These are phyloP conservation scores for Epinotia demarniana DNA, from an alignment of 2,888 invertebrate genomes.

Conservation along the genomic window DNA sequence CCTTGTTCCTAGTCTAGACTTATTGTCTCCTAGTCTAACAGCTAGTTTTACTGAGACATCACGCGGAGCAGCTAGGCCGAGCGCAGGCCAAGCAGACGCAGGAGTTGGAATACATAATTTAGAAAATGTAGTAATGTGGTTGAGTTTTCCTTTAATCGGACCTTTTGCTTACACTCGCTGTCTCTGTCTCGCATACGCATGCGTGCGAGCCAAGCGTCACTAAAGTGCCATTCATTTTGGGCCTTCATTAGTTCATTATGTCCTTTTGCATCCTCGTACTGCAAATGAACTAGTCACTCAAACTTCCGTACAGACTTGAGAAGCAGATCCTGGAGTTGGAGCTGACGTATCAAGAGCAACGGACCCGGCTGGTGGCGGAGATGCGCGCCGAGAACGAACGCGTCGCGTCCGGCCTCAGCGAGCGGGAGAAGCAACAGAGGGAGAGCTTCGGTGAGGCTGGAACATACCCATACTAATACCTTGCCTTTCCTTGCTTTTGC, in stretches of 20 bases:
- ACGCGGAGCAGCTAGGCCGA: not conserved
- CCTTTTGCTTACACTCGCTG: too few relatives aligned
- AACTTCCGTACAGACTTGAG: slow-evolving; percentile 62
- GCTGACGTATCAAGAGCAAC: slow-evolving; percentile 74
- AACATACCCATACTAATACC: too few relatives aligned
- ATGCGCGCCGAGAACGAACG: slow-evolving; percentile 87
- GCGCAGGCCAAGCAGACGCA: slow-evolving; percentile 62
- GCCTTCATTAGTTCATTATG: too few relatives aligned
- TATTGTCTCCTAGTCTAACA: not conserved
- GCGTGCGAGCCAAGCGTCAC: too few relatives aligned
- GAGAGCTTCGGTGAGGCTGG: slow-evolving; percentile 60
- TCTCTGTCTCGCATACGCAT: too few relatives aligned
- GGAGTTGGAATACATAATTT: slow-evolving; percentile 61
- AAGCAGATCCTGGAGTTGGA: slow-evolving; percentile 78
- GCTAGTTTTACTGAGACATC: not conserved
- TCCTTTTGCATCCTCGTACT: too few relatives aligned
- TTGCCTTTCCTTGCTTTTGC: too few relatives aligned
- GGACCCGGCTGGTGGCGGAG: slow-evolving; percentile 84
- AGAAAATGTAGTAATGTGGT: too few relatives aligned
- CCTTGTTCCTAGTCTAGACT: not conserved
- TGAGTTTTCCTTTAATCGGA: too few relatives aligned
- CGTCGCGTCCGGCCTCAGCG: slow-evolving; percentile 86
- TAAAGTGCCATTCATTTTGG: too few relatives aligned
- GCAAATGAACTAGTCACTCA: not conserved
- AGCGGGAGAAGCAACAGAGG: slow-evolving; percentile 78